Base-by-base conservation (phyloP, 2,797 vertebrate genomes). In the Gobio occitaniae region DNA sequence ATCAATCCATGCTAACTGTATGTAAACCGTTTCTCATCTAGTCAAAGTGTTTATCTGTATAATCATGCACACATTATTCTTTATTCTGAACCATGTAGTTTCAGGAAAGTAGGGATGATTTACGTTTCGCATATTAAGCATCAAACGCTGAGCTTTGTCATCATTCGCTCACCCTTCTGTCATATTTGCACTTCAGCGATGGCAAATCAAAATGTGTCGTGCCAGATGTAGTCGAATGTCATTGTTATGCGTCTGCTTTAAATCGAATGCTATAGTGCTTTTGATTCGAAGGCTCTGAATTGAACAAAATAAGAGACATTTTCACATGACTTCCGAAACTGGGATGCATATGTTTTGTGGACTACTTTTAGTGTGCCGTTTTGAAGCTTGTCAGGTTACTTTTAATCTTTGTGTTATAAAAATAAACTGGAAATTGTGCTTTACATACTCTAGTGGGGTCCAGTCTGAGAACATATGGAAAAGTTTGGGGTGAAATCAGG, bases 1-100 rank as follows among this genome's bases (percentile, higher is more conserved):
- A 95, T 92, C 93, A 93, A 93, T 95, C 94, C 94, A 96, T 16
- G 50, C 21, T 66, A 21, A 71, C 54, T 29, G 78, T 66, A 38
- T 76, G 75, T 56, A 52, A 82, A 44, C 63, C 25, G 16, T 19
- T 29, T 44, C 38, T 59, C 50, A 71, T 70, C 50, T 29, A 52
- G 5, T 70, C 5, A 2, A 59, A 61, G 52, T 61, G 44, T 36
- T 29, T 44, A 25, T 41, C 41, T 25, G 72, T 25, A 38, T 11
- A 21, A 15, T 48, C 25, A 48, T 36, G 41, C 8, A 11, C 16
- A 77, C n/a, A 25, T 54, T 77, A 21, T 56, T 17, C 32, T 25
- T 44, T 59, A 41, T 44, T 36, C 41, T 66, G 10, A 50, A 66
- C 25, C 2, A 1, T 15, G n/a, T 29, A 74, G 16, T 21, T 54